phyloP scores from a whole-genome alignment of 2,797 vertebrate genomes.

The Sebastes ruberrimus region DNA sequence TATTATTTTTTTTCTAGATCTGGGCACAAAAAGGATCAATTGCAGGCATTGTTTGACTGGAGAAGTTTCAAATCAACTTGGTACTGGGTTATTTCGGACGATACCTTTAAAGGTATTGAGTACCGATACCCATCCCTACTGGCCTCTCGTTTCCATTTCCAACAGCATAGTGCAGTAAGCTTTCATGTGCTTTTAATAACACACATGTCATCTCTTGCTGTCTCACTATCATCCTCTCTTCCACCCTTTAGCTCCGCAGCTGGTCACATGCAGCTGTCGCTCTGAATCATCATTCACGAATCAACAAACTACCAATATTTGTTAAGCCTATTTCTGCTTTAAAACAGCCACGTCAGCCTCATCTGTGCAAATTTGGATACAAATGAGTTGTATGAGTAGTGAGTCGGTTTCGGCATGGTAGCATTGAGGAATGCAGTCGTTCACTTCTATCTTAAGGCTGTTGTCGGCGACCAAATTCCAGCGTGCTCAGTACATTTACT shows the following conservation, averaged over 20 bases:
- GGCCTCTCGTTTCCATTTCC: not conserved
- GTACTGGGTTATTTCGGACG: too few species aligned
- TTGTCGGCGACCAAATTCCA: constrained; percentile 52
- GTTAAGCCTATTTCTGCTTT: not conserved
- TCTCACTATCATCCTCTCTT: not conserved
- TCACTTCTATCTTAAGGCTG: constrained; percentile 45
- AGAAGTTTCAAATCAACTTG: too few species aligned
- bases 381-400: not conserved
- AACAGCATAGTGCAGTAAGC: not conserved
- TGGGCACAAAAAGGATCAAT: too few species aligned
- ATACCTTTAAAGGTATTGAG: too few species aligned
- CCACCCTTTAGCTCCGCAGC: not conserved
- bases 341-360: not conserved
- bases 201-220: constrained; percentile 7
- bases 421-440: constrained; percentile 44
- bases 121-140: too few species aligned
- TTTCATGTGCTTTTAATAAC: constrained; percentile 52
- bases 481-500: constrained; percentile 39
- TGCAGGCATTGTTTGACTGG: too few species aligned
- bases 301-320: not conserved
- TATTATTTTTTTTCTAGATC: too few species aligned
- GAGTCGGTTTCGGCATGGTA: constrained; percentile 20
- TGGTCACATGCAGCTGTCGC: not conserved
- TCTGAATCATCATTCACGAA: not conserved
- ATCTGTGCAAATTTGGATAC: not conserved